A percentile compares a stretch with the other conserved stretches of the same genome.
These are phyloP conservation scores for Listronotus oregonensis DNA, from an alignment of 1,140 invertebrate species.

Conservation along the genomic window DNA sequence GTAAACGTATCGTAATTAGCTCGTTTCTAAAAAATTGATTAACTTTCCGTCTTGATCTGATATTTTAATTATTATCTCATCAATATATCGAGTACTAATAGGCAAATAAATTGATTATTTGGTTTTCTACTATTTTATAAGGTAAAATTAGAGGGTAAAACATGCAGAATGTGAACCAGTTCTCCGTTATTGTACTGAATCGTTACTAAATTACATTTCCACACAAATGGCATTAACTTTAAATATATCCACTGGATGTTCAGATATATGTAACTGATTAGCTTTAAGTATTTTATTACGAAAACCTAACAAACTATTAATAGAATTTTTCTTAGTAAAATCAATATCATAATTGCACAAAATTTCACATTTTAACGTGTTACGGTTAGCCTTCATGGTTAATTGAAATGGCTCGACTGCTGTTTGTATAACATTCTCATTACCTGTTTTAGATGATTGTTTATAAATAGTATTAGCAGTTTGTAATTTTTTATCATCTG, in stretches of 20 bases:
- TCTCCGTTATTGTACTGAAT: background rate
- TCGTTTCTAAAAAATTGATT: constrained; percentile 37
- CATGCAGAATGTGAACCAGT: background rate
- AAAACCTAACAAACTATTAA: background rate
- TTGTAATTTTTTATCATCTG: no score
- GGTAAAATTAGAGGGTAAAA: background rate
- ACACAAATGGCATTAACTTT: constrained; percentile 39
- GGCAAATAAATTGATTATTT: background rate
- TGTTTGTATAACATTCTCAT: background rate
- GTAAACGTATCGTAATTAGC: constrained; percentile 32
- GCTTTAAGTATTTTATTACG: background rate
- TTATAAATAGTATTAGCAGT: no score
- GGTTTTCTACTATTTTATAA: background rate
- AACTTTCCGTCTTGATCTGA: constrained; percentile 11
- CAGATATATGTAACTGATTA: constrained; percentile 17
- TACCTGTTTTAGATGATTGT: background rate
- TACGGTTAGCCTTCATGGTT: background rate
- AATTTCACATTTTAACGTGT: constrained; percentile 4
- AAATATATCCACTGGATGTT: constrained; percentile 38
- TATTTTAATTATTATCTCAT: constrained; percentile 36
- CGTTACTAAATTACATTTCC: no score
- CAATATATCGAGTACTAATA: constrained; percentile 20
- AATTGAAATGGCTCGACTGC: background rate
- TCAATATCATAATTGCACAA: background rate
- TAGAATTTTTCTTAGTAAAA: background rate